Evolutionary conservation across 2,797 vertebrate species (phyloP), one percentile per base, ranked within the genome.

Genomic region (Oreortyx pictus): DNA sequence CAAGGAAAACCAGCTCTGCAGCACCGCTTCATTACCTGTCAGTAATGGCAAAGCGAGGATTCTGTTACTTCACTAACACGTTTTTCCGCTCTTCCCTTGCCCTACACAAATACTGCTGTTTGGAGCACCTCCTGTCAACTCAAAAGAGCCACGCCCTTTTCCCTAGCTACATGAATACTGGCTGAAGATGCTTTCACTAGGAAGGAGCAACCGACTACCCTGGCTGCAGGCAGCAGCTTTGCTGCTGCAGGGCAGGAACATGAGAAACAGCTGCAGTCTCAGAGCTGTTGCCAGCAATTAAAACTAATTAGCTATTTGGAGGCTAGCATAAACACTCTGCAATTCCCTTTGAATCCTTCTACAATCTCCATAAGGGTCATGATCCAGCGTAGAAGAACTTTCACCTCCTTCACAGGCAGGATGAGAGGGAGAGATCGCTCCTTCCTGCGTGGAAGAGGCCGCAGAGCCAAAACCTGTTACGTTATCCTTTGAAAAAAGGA

Each of bases 231-330:
- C 73, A 89, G 47, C 76, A 86, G 82, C 79, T 96, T 91, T 62
- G 35, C 62, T 81, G 62, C 91, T 92, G 27, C 85, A 76, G 88
- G 82, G 68, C 61, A 76, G 14, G 8, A 88, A 76, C 59, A 31
- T 70, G 59, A 94, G 83, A 92, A 88, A 14, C 71, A 81, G 59
- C 62, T 94, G 66, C 75, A 88, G 80, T 68, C 90, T 87, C 52
- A 57, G 79, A 89, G 62, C 77, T 89, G 76, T 80, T 91, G 77
- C 70, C 87, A 91, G 44, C 25, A 11, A 89, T 91, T 93, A 73
- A 92, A 94, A 94, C 72, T 90, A 89, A 84, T 90, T 89, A 80
- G 74, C 35, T 43, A 60, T 91, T 89, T 76, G 24, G 3, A 91
- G 44, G 46, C 70, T 76, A 82, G 68, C 29, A 84, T 13, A 66